These are phyloP conservation scores for Drosophila miranda DNA, from an alignment of 1,140 invertebrate genomes.

Conservation along the genomic window DNA sequence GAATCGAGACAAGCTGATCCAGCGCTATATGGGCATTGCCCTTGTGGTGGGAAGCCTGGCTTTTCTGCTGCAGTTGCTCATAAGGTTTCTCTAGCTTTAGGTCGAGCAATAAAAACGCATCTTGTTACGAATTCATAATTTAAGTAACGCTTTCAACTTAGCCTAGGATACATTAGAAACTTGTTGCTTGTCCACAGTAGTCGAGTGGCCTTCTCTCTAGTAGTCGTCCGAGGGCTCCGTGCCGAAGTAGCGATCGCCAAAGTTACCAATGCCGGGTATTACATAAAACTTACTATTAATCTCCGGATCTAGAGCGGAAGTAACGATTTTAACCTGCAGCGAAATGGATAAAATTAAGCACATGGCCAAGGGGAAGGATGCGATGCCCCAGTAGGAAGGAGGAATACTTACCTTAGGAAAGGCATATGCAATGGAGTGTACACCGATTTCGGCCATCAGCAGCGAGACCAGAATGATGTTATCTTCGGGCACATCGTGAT, in stretches of 20 bases:
- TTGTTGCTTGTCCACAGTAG: slow-evolving; percentile 35
- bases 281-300: slow-evolving; percentile 99
- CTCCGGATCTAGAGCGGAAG: slow-evolving; percentile 97
- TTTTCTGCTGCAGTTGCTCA: slow-evolving; percentile 48
- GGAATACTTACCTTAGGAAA: slow-evolving; percentile 90
- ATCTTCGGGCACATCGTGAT: slow-evolving; percentile 98
- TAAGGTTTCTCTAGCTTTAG: slow-evolving; percentile 23
- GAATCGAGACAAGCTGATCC: slow-evolving; percentile 18
- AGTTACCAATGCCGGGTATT: slow-evolving; percentile 98
- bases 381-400: too few species aligned
- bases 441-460: slow-evolving; percentile 98
- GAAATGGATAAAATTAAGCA: neutral
- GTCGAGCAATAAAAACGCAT: slow-evolving; percentile 24
- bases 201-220: slow-evolving; percentile 20
- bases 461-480: slow-evolving; percentile 97
- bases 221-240: slow-evolving; percentile 91
- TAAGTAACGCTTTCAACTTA: slow-evolving; percentile 74
- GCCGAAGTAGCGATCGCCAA: slow-evolving; percentile 99
- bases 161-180: slow-evolving; percentile 68
- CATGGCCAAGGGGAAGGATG: too few species aligned
- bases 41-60: slow-evolving; percentile 35
- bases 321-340: slow-evolving; percentile 93
- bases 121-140: slow-evolving; percentile 68
- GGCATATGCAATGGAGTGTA: slow-evolving; percentile 98
- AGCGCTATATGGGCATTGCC: slow-evolving; percentile 41